phyloP scores from a whole-genome alignment of 53 echinoderm and acorn worm genomes.

The Paracentrotus lividus region DNA sequence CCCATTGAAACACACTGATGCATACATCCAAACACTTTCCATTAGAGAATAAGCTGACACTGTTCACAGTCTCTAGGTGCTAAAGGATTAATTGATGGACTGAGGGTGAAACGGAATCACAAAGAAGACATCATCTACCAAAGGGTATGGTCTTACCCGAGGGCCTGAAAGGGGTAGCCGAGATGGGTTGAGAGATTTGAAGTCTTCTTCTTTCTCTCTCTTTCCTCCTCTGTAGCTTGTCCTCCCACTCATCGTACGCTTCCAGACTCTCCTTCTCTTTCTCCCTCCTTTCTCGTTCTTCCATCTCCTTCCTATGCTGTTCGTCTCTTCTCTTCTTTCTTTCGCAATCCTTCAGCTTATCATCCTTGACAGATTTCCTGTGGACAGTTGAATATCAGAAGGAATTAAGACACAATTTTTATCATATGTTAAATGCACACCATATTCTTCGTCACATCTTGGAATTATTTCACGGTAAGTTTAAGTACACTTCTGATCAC shows the following conservation, averaged over 20 bases:
- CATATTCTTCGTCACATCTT: too few species aligned
- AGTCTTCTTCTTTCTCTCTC: slow-evolving; percentile 77
- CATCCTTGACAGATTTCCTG: slow-evolving; percentile 84
- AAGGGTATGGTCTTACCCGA: slow-evolving; percentile 77
- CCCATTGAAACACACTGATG: slow-evolving; percentile 60
- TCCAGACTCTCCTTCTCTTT: slow-evolving; percentile 66
- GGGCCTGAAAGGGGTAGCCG: slow-evolving; percentile 83
- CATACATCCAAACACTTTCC: background rate
- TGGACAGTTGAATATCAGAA: background rate
- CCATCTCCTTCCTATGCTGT: slow-evolving; percentile 66
- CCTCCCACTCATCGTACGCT: slow-evolving; percentile 81
- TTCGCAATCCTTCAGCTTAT: slow-evolving; percentile 69
- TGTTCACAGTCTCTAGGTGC: slow-evolving; percentile 70
- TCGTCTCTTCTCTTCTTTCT: slow-evolving; percentile 72
- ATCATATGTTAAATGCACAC: too few species aligned
- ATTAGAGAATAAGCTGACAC: slow-evolving; percentile 79
- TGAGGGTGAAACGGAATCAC: background rate
- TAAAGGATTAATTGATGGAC: background rate
- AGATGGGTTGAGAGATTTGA: slow-evolving; percentile 76
- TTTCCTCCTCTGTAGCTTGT: slow-evolving; percentile 75
- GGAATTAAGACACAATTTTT: background rate
- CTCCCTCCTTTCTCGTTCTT: slow-evolving; percentile 61
- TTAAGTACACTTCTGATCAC: too few species aligned
- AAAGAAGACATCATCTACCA: slow-evolving; percentile 62
- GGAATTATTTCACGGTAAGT: too few species aligned